phyloP scores from a whole-genome alignment of 2,113 vertebrate genomes.

The Chlorodrepanis virens region DNA sequence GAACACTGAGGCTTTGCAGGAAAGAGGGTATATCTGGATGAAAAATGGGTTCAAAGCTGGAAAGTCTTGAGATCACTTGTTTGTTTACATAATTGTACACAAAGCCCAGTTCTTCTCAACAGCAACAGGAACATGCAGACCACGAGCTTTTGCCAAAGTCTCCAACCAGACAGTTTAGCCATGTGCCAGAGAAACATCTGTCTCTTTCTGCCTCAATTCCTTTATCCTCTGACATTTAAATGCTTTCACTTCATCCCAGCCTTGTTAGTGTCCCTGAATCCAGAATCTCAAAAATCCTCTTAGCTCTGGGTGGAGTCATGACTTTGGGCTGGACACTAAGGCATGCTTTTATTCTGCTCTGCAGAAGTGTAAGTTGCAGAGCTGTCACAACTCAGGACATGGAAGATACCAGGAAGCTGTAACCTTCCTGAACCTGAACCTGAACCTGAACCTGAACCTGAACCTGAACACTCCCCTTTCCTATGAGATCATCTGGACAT shows the following conservation, averaged over 20 bases:
- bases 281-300: background rate
- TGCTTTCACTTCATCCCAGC: background rate
- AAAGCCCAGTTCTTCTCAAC: constrained; percentile 9
- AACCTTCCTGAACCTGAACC: background rate
- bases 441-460: background rate
- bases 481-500: background rate
- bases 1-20: background rate
- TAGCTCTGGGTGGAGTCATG: background rate
- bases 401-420: background rate
- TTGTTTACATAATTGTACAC: constrained; percentile 35
- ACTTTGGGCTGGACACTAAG: background rate
- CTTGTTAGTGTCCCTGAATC: background rate
- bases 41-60: constrained; percentile 9
- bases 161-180: constrained; percentile 30
- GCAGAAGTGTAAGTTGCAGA: background rate
- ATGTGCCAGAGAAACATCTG: constrained; percentile 48
- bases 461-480: background rate
- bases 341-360: background rate
- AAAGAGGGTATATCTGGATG: background rate
- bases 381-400: background rate
- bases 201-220: constrained; percentile 19
- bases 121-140: background rate
- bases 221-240: constrained; percentile 50
- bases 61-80: constrained; percentile 1
- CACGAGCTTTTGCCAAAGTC: background rate